These are phyloP conservation scores for Drosophila bipectinata DNA, from an alignment of 1,140 invertebrate species.

Conservation along the genomic window DNA sequence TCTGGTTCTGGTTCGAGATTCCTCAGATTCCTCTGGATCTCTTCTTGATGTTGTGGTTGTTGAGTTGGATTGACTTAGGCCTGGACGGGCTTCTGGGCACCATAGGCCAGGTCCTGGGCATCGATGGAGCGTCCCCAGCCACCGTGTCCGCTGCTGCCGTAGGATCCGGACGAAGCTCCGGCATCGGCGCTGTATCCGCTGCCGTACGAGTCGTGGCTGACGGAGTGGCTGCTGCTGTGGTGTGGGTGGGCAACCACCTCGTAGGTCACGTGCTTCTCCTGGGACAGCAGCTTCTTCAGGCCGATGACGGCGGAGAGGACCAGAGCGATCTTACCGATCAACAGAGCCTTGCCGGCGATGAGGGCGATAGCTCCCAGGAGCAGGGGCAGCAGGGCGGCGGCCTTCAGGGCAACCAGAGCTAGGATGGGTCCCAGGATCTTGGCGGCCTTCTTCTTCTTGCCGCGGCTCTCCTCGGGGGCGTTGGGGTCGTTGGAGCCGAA, in stretches of 20 bases:
- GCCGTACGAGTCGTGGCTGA: slow-evolving; percentile 88
- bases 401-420: slow-evolving; percentile 90
- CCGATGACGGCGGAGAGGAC: slow-evolving; percentile 92
- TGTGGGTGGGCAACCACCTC: slow-evolving; percentile 93
- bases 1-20: slow-evolving; percentile 26
- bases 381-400: slow-evolving; percentile 90
- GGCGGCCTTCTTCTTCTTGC: slow-evolving; percentile 92
- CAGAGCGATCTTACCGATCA: slow-evolving; percentile 93
- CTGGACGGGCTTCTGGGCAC: slow-evolving; percentile 87
- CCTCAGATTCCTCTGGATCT: not conserved
- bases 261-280: slow-evolving; percentile 93
- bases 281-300: slow-evolving; percentile 90
- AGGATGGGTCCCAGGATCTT: slow-evolving; percentile 91
- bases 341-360: slow-evolving; percentile 92
- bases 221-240: slow-evolving; percentile 87
- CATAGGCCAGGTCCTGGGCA: slow-evolving; percentile 90
- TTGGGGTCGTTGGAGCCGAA: slow-evolving; percentile 85
- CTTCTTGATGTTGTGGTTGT: slow-evolving; percentile 21
- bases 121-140: slow-evolving; percentile 91
- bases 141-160: slow-evolving; percentile 85
- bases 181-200: slow-evolving; percentile 86
- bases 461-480: slow-evolving; percentile 87
- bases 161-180: slow-evolving; percentile 85
- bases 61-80: slow-evolving; percentile 56
- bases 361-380: slow-evolving; percentile 91